These are phyloP conservation scores for Myathropa florea DNA, from an alignment of 2,888 invertebrate species.

Conservation along the genomic window DNA sequence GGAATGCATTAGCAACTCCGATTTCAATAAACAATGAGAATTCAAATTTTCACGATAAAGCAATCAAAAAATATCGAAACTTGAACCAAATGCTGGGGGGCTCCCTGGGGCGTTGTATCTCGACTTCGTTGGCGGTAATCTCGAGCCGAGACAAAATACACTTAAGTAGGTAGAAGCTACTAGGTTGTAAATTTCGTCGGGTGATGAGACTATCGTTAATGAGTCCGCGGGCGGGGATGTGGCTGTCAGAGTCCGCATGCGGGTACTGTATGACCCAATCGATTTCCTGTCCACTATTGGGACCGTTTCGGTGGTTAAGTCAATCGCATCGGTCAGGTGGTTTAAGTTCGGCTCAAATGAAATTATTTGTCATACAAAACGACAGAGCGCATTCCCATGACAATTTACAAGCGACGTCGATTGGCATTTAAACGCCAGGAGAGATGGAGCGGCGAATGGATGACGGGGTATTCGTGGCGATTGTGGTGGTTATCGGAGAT, in stretches of 20 bases:
- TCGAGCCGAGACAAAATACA: constrained; percentile 1
- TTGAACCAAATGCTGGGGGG: not conserved
- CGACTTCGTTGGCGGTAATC: constrained; percentile 24
- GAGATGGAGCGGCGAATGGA: not conserved
- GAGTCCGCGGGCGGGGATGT: not conserved
- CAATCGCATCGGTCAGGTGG: not conserved
- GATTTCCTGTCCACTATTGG: not conserved
- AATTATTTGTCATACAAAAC: not conserved
- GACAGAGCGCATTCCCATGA: not conserved
- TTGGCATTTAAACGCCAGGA: not conserved
- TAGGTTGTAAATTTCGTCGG: constrained; percentile 19
- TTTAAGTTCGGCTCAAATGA: not conserved
- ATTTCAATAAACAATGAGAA: constrained; percentile 2
- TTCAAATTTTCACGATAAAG: constrained; percentile 39
- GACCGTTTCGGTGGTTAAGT: not conserved
- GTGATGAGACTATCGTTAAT: constrained; percentile 19
- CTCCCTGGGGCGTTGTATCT: constrained; percentile 26
- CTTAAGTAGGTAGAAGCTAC: constrained; percentile 28
- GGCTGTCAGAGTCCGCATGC: not conserved
- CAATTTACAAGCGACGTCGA: not conserved
- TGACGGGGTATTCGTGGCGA: not conserved
- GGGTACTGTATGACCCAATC: not conserved
- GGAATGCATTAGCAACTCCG: constrained; percentile 2
- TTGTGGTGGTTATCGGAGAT: not conserved
- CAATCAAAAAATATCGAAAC: constrained; percentile 16